Evolutionary conservation across 2,888 invertebrate species (phyloP).

Genomic region (Ophion costatus): DNA sequence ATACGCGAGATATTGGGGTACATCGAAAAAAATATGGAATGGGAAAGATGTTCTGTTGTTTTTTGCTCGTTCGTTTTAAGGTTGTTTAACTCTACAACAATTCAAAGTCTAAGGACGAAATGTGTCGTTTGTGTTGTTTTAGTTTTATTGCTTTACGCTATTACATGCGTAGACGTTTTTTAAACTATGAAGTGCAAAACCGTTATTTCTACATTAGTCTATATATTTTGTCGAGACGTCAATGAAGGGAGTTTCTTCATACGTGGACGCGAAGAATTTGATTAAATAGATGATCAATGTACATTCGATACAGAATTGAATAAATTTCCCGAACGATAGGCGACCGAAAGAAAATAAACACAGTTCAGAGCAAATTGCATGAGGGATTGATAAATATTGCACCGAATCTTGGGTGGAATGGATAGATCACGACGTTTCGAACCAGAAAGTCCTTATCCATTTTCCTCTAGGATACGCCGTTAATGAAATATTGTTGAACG

Average conservation of each 20-base stretch:
- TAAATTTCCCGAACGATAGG: background rate
- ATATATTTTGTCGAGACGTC: background rate
- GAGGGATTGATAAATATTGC: background rate
- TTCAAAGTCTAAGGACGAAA: background rate
- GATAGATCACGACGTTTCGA: background rate
- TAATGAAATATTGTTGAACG: background rate
- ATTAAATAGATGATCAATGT: background rate
- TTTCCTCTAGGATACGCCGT: background rate
- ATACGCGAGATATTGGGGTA: background rate
- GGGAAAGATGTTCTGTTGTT: background rate
- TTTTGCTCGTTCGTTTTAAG: background rate
- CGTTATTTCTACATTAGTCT: background rate
- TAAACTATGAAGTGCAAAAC: background rate
- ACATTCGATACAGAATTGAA: background rate
- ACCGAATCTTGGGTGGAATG: background rate
- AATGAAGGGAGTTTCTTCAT: background rate
- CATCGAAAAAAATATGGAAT: background rate
- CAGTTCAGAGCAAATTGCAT: background rate
- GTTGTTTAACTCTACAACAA: background rate
- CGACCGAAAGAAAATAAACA: background rate
- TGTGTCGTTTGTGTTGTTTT: background rate
- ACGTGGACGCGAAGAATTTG: background rate
- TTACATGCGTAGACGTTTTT: background rate
- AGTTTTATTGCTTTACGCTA: background rate
- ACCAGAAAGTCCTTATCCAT: background rate